These are phyloP conservation scores for Sarcophaga carnaria DNA, from an alignment of 2,888 invertebrate species.

Conservation along the genomic window DNA sequence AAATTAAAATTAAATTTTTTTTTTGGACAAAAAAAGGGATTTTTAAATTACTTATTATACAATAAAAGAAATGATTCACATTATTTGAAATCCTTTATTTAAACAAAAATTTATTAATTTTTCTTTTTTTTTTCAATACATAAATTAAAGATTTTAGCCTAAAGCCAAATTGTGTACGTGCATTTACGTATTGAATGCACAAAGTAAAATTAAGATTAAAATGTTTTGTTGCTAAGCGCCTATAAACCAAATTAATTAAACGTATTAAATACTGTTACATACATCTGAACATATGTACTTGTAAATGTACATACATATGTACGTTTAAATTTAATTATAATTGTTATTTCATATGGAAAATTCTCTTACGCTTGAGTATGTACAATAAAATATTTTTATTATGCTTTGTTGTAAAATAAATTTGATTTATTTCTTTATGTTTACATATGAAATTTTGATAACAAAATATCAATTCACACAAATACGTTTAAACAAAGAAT, in stretches of 20 bases:
- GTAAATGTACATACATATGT: background rate
- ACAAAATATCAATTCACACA: background rate
- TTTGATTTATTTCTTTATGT: background rate
- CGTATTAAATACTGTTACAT: too few relatives aligned
- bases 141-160: background rate
- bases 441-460: slow-evolving; percentile 10
- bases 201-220: background rate
- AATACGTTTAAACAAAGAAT: background rate
- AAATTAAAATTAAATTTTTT: too few relatives aligned
- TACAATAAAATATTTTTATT: background rate
- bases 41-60: too few relatives aligned
- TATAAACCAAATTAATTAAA: background rate
- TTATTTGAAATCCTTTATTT: background rate
- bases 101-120: background rate
- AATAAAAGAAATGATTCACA: background rate
- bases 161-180: too few relatives aligned
- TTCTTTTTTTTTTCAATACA: background rate
- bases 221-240: background rate
- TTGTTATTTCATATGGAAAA: slow-evolving; percentile 24
- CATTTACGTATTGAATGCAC: too few relatives aligned
- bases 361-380: slow-evolving; percentile 16
- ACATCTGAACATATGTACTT: background rate
- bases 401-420: background rate
- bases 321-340: background rate
- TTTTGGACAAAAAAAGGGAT: too few relatives aligned